Base-by-base conservation (phyloP, 2,113 vertebrate genomes). In the Ranitomeya variabilis region DNA sequence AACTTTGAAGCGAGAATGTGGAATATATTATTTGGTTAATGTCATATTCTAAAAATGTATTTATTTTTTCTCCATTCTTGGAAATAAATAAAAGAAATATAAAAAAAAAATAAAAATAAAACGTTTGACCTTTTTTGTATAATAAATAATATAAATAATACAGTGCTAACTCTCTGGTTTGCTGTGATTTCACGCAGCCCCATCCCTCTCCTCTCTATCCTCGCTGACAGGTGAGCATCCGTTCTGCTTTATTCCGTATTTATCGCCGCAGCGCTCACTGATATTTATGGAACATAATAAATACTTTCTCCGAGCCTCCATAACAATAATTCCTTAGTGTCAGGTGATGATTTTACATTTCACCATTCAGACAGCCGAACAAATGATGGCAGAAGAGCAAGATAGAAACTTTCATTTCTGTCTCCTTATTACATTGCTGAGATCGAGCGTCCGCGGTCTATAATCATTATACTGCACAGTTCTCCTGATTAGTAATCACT, bases 221-320 rank as follows among this genome's bases (percentile, higher is more conserved):
- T 54, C 37, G 2, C 31, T n/a, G 81, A 83, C 81, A 83, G 57
- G 77, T 52, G 19, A 51, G n/a, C 81, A 83, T 83, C 62, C 52
- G 18, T 67, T 45, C 81, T 69, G 21, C 77, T 80, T 87, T 19
- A 45, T 51, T 9, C 12, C 10, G 45, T 66, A 87, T 87, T 87
- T 80, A 87, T 66, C 23, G 55, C 86, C 26, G 52, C 62, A 5
- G 45, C 77, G 67, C 76, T 87, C 45, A 54, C 62, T 26, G 51
- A 71, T 80, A 80, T 87, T 87, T 80, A 87, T 80, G 77, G 85
- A 26, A 67, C 12, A 51, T 78, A 87, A 80, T 87, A 87, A 87
- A 79, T 80, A 26, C 66, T 80, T 69, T 71, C 37, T 55, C 62
- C 2, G n/a, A 54, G 57, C 52, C 10, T 26, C 77, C 64, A 80